Evolutionary conservation across 1,140 invertebrate species (phyloP).

Genomic region (Caenorhabditis inopinata): DNA sequence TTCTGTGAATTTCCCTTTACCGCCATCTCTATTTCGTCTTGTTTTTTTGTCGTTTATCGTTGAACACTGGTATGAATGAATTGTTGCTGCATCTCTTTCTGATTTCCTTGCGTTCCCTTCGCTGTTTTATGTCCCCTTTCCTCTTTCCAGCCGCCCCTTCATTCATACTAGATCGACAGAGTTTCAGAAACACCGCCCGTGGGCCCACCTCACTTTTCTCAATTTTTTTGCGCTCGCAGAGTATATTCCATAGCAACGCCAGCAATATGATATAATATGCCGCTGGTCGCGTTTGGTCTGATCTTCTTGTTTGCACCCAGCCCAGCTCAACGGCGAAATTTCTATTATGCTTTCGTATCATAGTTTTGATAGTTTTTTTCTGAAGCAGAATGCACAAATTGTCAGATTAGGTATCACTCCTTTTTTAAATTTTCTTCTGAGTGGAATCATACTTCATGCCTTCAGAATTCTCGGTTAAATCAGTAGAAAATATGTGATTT

Average conservation of each 20-base stretch:
- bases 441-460: too few relatives aligned
- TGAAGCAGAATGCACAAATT: too few relatives aligned
- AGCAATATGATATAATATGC: not conserved
- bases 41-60: not conserved
- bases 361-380: too few relatives aligned
- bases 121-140: not conserved
- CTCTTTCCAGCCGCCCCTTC: not conserved
- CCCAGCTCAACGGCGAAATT: too few relatives aligned
- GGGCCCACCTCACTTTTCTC: not conserved
- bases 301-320: slow-evolving; percentile 22
- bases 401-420: too few relatives aligned
- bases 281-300: not conserved
- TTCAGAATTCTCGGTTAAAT: too few relatives aligned
- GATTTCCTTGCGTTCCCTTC: slow-evolving; percentile 5
- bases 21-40: not conserved
- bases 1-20: not conserved
- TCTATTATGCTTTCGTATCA: too few relatives aligned
- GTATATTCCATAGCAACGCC: not conserved
- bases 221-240: too few relatives aligned
- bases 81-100: not conserved
- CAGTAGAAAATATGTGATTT: too few relatives aligned
- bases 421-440: too few relatives aligned
- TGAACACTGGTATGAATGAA: slow-evolving; percentile 2
- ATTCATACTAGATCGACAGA: not conserved
- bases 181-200: not conserved